Conservation (phyloP, 2,113 vertebrate genomes). For the Protobothrops flavoviridis region DNA sequence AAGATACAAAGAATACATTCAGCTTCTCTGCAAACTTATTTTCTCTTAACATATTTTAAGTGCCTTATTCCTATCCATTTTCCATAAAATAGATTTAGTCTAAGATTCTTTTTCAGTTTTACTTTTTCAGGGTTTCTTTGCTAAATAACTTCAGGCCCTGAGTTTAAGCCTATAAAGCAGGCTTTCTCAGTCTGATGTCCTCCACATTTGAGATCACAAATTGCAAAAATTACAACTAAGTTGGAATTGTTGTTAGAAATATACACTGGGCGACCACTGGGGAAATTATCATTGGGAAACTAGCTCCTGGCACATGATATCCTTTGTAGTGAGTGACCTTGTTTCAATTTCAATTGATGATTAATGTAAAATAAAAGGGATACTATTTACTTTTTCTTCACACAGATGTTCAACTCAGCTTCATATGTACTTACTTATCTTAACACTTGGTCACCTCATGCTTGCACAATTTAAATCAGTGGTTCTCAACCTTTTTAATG, state of each 20-base stretch:
- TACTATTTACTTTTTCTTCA: background rate
- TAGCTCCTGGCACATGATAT: background rate
- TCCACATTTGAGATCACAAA: background rate
- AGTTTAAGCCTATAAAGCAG: background rate
- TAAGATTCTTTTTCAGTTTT: background rate
- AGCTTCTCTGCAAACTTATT: background rate
- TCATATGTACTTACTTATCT: background rate
- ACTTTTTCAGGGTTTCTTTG: background rate
- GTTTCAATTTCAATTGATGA: background rate
- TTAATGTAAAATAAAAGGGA: background rate
- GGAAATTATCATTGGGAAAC: background rate
- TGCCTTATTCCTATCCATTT: background rate
- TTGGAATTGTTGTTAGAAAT: background rate
- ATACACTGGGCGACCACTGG: background rate
- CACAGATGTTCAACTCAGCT: background rate
- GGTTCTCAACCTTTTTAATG: too few relatives aligned
- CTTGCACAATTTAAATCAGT: background rate
- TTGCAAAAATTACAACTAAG: background rate
- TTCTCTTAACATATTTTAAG: background rate
- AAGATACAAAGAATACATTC: background rate
- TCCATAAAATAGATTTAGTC: background rate
- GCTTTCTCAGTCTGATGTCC: background rate
- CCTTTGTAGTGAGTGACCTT: background rate
- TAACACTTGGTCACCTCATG: background rate
- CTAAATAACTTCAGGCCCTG: too few relatives aligned